Percentiles rank a stretch among this genome's conserved stretches.
phyloP scores from a whole-genome alignment of 2,888 invertebrate species.

The Drepanosiphum platanoidis region DNA sequence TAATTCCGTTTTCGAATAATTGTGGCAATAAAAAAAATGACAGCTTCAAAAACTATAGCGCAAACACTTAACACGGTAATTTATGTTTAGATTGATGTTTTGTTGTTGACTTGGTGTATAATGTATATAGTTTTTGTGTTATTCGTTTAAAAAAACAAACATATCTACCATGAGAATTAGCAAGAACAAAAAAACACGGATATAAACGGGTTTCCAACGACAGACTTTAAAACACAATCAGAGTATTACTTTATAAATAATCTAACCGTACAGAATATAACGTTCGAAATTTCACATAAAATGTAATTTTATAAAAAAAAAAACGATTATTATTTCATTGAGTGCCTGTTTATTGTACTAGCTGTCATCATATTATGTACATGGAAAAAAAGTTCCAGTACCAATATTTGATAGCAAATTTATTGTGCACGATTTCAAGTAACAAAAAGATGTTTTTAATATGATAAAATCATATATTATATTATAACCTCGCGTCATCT shows the following conservation, averaged over 20 bases:
- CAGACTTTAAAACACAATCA: background rate
- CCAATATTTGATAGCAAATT: background rate
- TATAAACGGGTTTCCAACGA: conserved; percentile 17
- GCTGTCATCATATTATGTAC: background rate
- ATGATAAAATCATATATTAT: background rate
- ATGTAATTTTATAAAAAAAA: background rate
- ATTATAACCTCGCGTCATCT: background rate
- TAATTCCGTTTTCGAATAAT: conserved; percentile 1
- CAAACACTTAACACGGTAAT: conserved; percentile 3
- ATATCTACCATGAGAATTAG: background rate
- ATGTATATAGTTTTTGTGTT: background rate
- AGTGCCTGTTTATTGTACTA: background rate
- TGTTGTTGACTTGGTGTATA: background rate
- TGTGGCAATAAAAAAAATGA: background rate
- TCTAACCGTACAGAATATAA: background rate
- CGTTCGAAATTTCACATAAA: conserved; percentile 23
- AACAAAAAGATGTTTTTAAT: background rate
- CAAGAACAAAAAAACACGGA: conserved; percentile 37
- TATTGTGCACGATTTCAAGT: background rate
- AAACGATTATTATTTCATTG: background rate
- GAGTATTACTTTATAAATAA: background rate
- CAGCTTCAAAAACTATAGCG: background rate
- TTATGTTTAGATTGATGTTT: conserved; percentile 27
- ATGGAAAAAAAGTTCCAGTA: background rate
- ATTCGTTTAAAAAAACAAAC: background rate